phyloP scores from a whole-genome alignment of 2,797 vertebrate species.

The Pseudochaenichthys georgianus region DNA sequence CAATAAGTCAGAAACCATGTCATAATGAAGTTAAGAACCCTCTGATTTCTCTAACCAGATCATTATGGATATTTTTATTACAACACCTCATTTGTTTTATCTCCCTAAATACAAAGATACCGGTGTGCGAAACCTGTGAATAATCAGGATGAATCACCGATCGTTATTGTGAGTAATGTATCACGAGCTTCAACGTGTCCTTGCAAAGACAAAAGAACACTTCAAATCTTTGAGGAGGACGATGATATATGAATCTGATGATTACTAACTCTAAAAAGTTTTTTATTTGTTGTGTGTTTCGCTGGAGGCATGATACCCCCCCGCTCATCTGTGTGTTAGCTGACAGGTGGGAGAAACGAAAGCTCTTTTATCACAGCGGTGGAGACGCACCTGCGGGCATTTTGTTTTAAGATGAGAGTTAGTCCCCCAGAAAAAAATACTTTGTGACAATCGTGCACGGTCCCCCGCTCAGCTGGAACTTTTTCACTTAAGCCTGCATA shows the following conservation, averaged over 20 bases:
- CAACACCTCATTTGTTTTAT: too few species aligned
- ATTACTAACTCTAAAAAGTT: not conserved
- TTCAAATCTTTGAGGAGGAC: conserved; percentile 6
- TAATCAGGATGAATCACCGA: too few species aligned
- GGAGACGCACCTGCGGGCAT: conserved; percentile 15
- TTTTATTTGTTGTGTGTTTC: not conserved
- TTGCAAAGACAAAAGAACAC: not conserved
- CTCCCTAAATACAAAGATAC: too few species aligned
- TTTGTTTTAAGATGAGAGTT: conserved; percentile 8
- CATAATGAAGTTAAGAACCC: too few species aligned
- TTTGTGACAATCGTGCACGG: not conserved
- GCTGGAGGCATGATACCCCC: conserved; percentile 8
- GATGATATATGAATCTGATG: not conserved
- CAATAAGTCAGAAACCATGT: too few species aligned
- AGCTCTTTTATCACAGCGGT: conserved; percentile 31
- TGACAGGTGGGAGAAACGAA: conserved; percentile 52
- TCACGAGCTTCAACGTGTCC: too few species aligned
- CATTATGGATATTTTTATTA: too few species aligned
- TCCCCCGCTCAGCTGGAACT: conserved; percentile 1
- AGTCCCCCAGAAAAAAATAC: too few species aligned
- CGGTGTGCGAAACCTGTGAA: too few species aligned
- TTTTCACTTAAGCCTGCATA: not conserved
- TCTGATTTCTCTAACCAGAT: too few species aligned
- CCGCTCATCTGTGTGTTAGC: conserved; percentile 3
- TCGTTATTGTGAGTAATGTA: too few species aligned